Evolutionary conservation across 1,140 invertebrate species (phyloP), one percentile per base, ranked within the genome.

Genomic region (Caenorhabditis briggsae): DNA sequence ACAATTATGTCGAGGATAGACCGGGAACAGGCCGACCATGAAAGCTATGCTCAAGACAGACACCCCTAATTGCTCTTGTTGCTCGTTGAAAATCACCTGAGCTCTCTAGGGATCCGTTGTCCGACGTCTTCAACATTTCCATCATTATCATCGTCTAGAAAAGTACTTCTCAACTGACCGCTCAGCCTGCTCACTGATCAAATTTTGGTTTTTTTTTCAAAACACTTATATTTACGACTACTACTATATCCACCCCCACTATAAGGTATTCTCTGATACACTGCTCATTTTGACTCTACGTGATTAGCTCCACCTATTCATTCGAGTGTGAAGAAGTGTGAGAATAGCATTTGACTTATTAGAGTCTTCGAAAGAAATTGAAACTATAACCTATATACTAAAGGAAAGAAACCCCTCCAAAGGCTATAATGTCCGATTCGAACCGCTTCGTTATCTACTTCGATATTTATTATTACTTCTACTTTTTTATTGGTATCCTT

Each of bases 381-480:
- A 8, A 64, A 46, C 6, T 70, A 5, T n/a, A n/a, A n/a, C n/a
- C n/a, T n/a, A n/a, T n/a, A n/a, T n/a, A n/a, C n/a, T n/a, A n/a
- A n/a, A n/a, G n/a, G n/a, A n/a, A n/a, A n/a, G n/a, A n/a, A n/a
- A n/a, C n/a, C n/a, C n/a, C n/a, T n/a, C n/a, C n/a, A n/a, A n/a
- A n/a, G n/a, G n/a, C n/a, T 23, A 50, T 23, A 8, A 25, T 53
- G 46, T 8, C 70, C 1, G 46, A 78, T 78, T 78, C 70, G 14
- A 78, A 78, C 25, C 70, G 70, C 6, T 78, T 78, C 23, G 70
- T 78, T 50, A 5, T 78, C 8, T 78, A 78, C 23, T 78, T 78
- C n/a, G 70, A 78, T 78, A 23, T 53, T 5, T 78, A 78, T 14
- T 78, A 78, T 23, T 78, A 78, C 23, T 12, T 41, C 2, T 78